Evolutionary conservation across 1,140 invertebrate genomes (phyloP).

Genomic region (Cotesia chilonis): DNA sequence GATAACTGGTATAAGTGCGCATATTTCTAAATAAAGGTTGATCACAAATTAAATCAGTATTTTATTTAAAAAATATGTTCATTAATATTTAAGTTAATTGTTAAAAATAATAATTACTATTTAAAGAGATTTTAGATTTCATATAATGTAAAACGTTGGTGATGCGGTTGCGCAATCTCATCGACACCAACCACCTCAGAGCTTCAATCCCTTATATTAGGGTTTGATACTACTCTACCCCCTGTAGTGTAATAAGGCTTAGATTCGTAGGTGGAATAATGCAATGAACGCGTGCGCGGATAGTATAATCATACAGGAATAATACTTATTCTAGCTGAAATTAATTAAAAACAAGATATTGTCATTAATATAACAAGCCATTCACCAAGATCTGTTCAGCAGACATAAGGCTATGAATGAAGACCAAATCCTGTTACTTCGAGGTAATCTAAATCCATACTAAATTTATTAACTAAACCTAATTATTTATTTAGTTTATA

Average conservation of each 20-base stretch:
- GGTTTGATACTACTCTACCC: constrained; percentile 32
- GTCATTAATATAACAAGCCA: constrained; percentile 30
- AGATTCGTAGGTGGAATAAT: constrained; percentile 13
- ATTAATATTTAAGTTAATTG: too few species aligned
- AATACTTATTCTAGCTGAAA: neutral
- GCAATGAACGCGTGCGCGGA: constrained; percentile 33
- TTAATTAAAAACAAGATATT: constrained; percentile 23
- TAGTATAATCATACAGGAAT: constrained; percentile 8
- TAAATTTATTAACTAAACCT: neutral
- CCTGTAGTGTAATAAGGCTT: constrained; percentile 5
- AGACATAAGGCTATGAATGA: constrained; percentile 69
- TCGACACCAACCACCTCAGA: constrained; percentile 40
- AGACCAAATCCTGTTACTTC: constrained; percentile 78
- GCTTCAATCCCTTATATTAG: constrained; percentile 29
- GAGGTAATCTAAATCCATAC: constrained; percentile 67
- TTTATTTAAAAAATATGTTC: neutral
- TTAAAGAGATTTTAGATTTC: neutral
- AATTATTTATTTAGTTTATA: too few species aligned
- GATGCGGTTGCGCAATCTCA: constrained; percentile 53
- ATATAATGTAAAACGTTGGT: constrained; percentile 17
- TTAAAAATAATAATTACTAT: too few species aligned
- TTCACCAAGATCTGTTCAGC: constrained; percentile 22
- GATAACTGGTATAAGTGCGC: constrained; percentile 53
- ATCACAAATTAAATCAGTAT: constrained; percentile 39
- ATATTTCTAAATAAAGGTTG: constrained; percentile 60